phyloP scores from a whole-genome alignment of 2,113 vertebrate species.

The Hippocampus zosterae region DNA sequence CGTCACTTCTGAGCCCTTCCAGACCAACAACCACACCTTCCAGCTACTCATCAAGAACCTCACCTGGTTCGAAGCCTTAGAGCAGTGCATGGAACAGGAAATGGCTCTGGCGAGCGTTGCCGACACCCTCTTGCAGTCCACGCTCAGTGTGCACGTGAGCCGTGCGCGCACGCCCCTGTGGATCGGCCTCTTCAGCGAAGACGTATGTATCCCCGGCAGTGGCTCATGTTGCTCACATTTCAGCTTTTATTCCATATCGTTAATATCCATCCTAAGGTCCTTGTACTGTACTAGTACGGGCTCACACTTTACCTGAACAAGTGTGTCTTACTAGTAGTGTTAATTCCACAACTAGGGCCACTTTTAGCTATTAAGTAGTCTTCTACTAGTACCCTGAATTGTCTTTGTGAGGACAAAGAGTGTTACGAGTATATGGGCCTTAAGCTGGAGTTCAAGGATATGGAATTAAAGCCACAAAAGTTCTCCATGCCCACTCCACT shows the following conservation, averaged over 20 bases:
- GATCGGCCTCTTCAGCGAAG: constrained; percentile 88
- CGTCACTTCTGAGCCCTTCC: constrained; percentile 45
- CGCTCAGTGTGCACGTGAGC: constrained; percentile 74
- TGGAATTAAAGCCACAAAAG: background rate
- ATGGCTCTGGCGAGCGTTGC: constrained; percentile 86
- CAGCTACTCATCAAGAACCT: constrained; percentile 77
- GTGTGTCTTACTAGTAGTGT: background rate
- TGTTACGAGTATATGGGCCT: no score
- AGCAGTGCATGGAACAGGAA: constrained; percentile 64
- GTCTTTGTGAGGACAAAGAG: no score
- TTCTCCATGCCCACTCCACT: background rate
- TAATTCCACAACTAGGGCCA: background rate
- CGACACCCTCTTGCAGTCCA: constrained; percentile 79
- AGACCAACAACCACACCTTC: constrained; percentile 74
- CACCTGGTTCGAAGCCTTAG: constrained; percentile 80
- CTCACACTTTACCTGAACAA: background rate
- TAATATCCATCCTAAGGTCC: background rate
- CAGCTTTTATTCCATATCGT: no score
- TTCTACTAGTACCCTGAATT: no score
- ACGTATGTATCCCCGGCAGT: constrained; percentile 70
- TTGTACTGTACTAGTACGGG: background rate
- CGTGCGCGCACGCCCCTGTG: constrained; percentile 74
- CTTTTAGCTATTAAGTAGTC: background rate
- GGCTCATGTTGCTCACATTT: background rate
- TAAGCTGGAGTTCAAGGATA: no score